These are phyloP conservation scores for Parazoanthus atlanticus DNA, from an alignment of 92 coral and sea anemone genomes.

Conservation along the genomic window DNA sequence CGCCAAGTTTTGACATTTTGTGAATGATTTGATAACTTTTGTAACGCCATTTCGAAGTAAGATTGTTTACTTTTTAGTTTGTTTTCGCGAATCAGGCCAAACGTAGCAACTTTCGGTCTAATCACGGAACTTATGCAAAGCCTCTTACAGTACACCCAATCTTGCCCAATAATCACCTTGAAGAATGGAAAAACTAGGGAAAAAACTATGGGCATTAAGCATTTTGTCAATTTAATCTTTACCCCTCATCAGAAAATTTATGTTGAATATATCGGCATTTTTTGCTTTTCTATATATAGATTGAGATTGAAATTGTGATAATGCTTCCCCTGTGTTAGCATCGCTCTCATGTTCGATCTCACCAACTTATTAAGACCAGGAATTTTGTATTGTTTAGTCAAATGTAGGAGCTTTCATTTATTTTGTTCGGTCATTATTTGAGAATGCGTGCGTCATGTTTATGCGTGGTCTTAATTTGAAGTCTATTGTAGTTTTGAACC, in stretches of 20 bases:
- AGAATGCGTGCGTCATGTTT: background rate
- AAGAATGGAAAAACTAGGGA: background rate
- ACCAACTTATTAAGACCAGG: background rate
- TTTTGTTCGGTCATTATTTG: background rate
- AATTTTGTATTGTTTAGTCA: too few species aligned
- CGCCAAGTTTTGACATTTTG: too few species aligned
- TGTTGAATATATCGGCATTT: background rate
- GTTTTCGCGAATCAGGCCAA: too few species aligned
- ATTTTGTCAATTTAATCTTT: background rate
- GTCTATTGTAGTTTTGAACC: background rate
- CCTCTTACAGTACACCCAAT: too few species aligned
- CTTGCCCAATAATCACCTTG: too few species aligned
- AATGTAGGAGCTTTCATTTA: background rate
- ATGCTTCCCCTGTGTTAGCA: background rate
- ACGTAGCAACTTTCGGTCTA: too few species aligned
- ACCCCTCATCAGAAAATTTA: background rate
- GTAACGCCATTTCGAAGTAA: too few species aligned
- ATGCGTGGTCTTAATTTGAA: background rate
- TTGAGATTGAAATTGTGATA: background rate
- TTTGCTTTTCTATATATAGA: background rate
- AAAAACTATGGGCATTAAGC: too few species aligned
- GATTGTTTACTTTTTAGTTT: too few species aligned
- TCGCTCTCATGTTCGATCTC: background rate
- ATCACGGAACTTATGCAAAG: too few species aligned
- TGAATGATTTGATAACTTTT: too few species aligned